Evolutionary conservation across 2,797 vertebrate species (phyloP).

Genomic region (Cyclopterus lumpus): DNA sequence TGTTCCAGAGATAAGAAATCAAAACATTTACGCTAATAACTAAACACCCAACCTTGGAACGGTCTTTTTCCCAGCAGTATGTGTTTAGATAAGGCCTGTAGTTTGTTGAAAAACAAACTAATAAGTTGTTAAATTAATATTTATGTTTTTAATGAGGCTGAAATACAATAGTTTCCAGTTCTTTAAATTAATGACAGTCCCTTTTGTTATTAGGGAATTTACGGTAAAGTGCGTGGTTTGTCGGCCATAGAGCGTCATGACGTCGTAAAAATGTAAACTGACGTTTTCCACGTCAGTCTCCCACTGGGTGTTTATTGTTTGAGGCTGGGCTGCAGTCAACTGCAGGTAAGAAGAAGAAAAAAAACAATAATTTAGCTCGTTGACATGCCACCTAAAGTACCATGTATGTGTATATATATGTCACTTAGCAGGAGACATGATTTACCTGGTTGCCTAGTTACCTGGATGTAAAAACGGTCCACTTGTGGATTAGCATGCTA

Average conservation of each 20-base stretch:
- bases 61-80: neutral
- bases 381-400: neutral
- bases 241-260: conserved; percentile 2
- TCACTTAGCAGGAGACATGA: fast-evolving
- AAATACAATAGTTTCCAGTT: neutral
- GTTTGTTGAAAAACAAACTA: neutral
- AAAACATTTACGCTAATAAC: neutral
- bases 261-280: conserved; percentile 9
- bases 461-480: neutral
- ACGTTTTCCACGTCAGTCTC: conserved; percentile 46
- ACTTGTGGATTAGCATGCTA: conserved; percentile 56
- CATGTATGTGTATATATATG: neutral
- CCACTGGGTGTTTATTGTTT: conserved; percentile 70
- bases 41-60: neutral
- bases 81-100: neutral
- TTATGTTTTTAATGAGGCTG: neutral
- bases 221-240: conserved; percentile 23
- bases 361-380: neutral
- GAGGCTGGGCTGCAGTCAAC: conserved; percentile 56
- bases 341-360: conserved; percentile 65
- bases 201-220: neutral
- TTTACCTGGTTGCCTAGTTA: fast-evolving
- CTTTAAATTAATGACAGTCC: neutral
- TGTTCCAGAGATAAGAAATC: neutral
- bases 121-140: neutral